Evolutionary conservation across 2,113 vertebrate genomes (phyloP).

Genomic region (Brienomyrus longianalis): DNA sequence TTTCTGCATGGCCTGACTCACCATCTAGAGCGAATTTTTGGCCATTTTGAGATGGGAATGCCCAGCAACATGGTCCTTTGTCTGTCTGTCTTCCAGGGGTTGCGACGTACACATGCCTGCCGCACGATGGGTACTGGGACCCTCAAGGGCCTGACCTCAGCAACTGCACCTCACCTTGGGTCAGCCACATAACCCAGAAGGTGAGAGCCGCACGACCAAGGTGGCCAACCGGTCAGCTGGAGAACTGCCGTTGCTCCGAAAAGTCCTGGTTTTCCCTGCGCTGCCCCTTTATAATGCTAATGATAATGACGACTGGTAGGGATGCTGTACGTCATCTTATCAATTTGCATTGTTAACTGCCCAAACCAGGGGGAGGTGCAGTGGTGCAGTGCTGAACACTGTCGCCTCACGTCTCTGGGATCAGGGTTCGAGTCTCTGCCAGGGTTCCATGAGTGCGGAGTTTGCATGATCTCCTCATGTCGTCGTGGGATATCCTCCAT

Average conservation of each 20-base stretch:
- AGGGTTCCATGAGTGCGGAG: neutral
- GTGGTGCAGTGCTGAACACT: neutral
- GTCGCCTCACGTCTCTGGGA: neutral
- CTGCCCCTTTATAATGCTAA: neutral
- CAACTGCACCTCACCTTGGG: constrained; percentile 97
- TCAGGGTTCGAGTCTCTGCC: neutral
- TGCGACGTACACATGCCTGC: constrained; percentile 80
- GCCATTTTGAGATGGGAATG: constrained; percentile 12
- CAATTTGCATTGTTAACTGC: neutral
- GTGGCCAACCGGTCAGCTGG: neutral
- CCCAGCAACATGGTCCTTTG: constrained; percentile 3
- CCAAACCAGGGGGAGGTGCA: neutral
- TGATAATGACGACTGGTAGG: neutral
- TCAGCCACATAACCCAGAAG: constrained; percentile 96
- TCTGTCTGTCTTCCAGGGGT: constrained; percentile 66
- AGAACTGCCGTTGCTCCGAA: neutral
- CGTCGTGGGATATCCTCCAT: neutral
- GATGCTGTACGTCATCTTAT: neutral
- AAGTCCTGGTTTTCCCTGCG: neutral
- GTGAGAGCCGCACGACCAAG: constrained; percentile 54
- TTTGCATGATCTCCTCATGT: neutral
- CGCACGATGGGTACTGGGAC: constrained; percentile 81
- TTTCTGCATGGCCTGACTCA: neutral
- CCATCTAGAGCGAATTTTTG: neutral
- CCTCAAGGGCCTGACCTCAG: constrained; percentile 91